phyloP scores from a whole-genome alignment of 2,113 vertebrate genomes.

The Prochilodus magdalenae region DNA sequence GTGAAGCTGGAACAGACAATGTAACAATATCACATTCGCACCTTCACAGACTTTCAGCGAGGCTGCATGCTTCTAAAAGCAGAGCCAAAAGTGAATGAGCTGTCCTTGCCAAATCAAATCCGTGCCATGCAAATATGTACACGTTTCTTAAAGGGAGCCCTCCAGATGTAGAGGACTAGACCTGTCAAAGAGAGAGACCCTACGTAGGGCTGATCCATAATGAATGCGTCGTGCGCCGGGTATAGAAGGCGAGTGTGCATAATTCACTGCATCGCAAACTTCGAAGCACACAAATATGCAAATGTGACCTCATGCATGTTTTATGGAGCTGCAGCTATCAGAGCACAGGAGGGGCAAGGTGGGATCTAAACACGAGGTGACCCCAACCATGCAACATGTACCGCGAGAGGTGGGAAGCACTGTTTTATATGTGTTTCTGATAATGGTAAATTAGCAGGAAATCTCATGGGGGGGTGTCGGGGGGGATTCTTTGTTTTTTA shows the following conservation, averaged over 20 bases:
- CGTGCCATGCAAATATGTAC: background rate
- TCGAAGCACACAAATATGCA: conserved; percentile 36
- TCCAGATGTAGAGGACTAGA: background rate
- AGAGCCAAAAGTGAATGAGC: background rate
- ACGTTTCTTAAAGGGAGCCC: background rate
- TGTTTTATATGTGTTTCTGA: too few species aligned
- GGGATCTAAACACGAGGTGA: conserved; percentile 1
- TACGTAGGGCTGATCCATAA: conserved; percentile 39
- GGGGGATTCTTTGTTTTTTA: too few species aligned
- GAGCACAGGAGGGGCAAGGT: background rate
- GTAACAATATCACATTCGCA: background rate
- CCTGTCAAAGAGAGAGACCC: background rate
- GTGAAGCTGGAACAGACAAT: background rate
- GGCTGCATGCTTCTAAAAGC: background rate
- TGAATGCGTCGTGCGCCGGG: conserved; percentile 8
- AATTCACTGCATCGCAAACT: conserved; percentile 38
- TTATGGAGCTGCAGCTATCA: conserved; percentile 12
- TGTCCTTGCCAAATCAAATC: background rate
- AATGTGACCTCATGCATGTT: conserved; percentile 37
- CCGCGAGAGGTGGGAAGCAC: too few species aligned
- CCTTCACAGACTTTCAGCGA: background rate
- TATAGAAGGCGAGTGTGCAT: conserved; percentile 21
- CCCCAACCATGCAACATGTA: background rate
- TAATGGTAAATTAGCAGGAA: too few species aligned
- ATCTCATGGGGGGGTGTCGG: too few species aligned